Conservation (phyloP, 2,888 invertebrate species). For the Sceliomorpha sp. region DNA sequence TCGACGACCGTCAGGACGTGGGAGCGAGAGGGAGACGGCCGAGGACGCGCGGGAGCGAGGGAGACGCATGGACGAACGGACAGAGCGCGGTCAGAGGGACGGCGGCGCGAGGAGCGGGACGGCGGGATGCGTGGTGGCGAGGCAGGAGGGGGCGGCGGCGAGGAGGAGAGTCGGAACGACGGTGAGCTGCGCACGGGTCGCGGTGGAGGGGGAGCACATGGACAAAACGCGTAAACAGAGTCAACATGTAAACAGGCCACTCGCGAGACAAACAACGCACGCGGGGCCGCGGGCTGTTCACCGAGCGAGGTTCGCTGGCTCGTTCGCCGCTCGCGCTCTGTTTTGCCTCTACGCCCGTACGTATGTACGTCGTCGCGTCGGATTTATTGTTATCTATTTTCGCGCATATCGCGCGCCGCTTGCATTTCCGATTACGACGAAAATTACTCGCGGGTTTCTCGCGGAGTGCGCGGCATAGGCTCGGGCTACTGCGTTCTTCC, state of each 20-base stretch:
- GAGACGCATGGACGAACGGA: constrained; percentile 7
- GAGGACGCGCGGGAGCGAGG: no score
- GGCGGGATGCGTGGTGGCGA: constrained; percentile 15
- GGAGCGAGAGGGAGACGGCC: constrained; percentile 27
- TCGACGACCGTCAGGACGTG: constrained; percentile 37
- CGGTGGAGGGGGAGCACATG: constrained; percentile 57
- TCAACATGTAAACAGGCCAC: constrained; percentile 81
- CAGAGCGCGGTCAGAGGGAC: constrained; percentile 5
- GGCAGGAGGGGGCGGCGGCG: constrained; percentile 29
- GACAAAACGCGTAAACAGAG: constrained; percentile 80
- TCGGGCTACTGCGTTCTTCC: no score
- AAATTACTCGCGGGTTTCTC: not conserved
- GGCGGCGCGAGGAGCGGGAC: constrained; percentile 26
- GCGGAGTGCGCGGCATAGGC: constrained; percentile 7
- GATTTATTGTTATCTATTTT: constrained; percentile 55
- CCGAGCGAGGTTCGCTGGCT: constrained; percentile 67
- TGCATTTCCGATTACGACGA: not conserved
- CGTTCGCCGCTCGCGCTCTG: constrained; percentile 47
- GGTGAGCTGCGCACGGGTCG: constrained; percentile 46
- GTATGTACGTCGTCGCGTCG: no score
- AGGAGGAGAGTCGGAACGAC: constrained; percentile 36
- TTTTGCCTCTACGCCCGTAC: constrained; percentile 53
- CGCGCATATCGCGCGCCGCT: constrained; percentile 40
- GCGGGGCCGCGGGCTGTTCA: constrained; percentile 78
- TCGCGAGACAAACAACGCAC: constrained; percentile 81